Base-by-base conservation (phyloP, 2,888 invertebrate species). In the Melanostoma mellinum region DNA sequence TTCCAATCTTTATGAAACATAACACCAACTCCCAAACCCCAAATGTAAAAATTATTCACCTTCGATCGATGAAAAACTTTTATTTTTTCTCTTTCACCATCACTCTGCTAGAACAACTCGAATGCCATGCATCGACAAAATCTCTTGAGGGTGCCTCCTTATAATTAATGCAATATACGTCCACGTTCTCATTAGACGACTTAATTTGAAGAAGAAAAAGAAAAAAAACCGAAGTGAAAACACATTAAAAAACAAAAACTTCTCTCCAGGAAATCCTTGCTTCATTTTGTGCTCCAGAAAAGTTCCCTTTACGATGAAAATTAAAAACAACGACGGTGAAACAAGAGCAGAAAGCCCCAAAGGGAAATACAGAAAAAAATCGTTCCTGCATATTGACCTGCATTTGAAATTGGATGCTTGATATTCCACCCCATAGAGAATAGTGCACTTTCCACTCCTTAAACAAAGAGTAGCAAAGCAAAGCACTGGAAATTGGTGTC, bases 81-180 rank as follows among this genome's bases (percentile, higher is more conserved):
- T 0, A 32, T 42, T 42, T 32, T 58, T 6, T 50, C 30, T 20
- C 20, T 20, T 20, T 20, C 20, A 20, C 20, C 20, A 20, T 20
- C 20, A 20, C 20, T 20, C 20, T 20, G 20, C 20, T 20, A 20
- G 20, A 20, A 20, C 61, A 71, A 65, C 44, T 60, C 6, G 53
- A 72, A 56, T 81, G 63, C 50, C 50, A n/a, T 65, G 61, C 72
- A 68, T 38, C 44, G 40, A 40, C 71, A 67, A 60, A 76, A 50
- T 10, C 9, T 65, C 67, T 52, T 60, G 4, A 9, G 60, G 63
- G 69, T 35, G 35, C 48, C 42, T 73, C 38, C 68, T 56, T 67
- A 82, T 79, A 74, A 82, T 82, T 82, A 82, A 82, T 69, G 78
- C 82, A 52, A 53, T 30, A 40, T 40, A 30, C 38, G 38, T 44